Conservation (phyloP, 2,888 invertebrate species). For the Aspidiotus destructor region DNA sequence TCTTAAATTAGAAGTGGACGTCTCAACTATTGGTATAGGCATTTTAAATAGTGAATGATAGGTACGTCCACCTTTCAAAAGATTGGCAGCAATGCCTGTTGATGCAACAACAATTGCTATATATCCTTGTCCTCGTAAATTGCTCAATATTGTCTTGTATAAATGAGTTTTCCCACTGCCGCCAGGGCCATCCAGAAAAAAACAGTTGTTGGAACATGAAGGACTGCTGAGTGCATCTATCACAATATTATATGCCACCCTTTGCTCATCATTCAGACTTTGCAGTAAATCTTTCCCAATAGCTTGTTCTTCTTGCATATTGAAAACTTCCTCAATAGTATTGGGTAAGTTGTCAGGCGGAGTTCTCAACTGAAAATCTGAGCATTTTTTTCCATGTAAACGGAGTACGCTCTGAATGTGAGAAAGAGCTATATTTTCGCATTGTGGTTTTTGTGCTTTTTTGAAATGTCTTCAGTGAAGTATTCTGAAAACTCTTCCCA, state of each 20-base stretch:
- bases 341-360: background rate
- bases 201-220: background rate
- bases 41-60: background rate
- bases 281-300: background rate
- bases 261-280: background rate
- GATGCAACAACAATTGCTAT: background rate
- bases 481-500: background rate
- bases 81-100: background rate
- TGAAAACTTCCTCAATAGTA: background rate
- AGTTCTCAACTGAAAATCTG: background rate
- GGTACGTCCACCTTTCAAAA: background rate
- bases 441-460: background rate
- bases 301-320: background rate
- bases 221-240: background rate
- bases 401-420: background rate
- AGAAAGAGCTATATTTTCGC: background rate
- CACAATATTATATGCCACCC: background rate
- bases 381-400: background rate
- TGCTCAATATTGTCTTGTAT: background rate
- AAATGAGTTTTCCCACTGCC: background rate
- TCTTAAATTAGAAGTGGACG: background rate
- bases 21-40: background rate
- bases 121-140: background rate
- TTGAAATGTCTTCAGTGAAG: background rate
- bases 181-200: background rate